These are phyloP conservation scores for Sakesphorus luctuosus DNA, from an alignment of 2,113 vertebrate species.

Conservation along the genomic window DNA sequence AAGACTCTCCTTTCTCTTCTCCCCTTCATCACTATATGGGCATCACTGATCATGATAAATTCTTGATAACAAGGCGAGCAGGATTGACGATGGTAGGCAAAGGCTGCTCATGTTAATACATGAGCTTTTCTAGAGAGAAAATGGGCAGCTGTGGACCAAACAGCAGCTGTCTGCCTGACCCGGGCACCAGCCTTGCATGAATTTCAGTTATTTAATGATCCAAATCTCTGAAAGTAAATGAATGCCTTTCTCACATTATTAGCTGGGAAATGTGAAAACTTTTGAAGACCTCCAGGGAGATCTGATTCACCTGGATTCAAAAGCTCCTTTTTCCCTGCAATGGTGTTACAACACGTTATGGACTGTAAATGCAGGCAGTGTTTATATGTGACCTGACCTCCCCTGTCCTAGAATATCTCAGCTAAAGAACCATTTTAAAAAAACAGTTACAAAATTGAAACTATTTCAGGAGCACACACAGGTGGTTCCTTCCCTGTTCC, in stretches of 20 bases:
- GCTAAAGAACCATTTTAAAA: neutral
- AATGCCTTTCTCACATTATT: neutral
- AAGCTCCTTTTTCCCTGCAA: neutral
- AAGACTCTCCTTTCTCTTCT: neutral
- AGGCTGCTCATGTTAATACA: neutral
- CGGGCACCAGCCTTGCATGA: neutral
- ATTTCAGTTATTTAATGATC: neutral
- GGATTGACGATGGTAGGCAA: neutral
- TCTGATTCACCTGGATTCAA: neutral
- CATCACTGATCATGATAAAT: neutral
- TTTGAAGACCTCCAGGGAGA: neutral
- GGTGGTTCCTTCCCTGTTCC: neutral
- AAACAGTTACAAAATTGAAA: neutral
- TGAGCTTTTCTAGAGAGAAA: neutral
- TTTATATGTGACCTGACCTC: neutral
- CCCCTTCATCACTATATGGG: neutral
- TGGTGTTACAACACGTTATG: neutral
- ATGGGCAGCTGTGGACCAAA: neutral
- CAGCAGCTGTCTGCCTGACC: neutral
- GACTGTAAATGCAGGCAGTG: neutral
- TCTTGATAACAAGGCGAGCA: neutral
- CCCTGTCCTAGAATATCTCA: neutral
- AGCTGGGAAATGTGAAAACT: neutral
- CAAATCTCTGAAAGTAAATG: neutral
- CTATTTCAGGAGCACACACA: neutral